These are phyloP conservation scores for Diadumene lineata DNA, from an alignment of 92 coral and sea anemone genomes.

Conservation along the genomic window DNA sequence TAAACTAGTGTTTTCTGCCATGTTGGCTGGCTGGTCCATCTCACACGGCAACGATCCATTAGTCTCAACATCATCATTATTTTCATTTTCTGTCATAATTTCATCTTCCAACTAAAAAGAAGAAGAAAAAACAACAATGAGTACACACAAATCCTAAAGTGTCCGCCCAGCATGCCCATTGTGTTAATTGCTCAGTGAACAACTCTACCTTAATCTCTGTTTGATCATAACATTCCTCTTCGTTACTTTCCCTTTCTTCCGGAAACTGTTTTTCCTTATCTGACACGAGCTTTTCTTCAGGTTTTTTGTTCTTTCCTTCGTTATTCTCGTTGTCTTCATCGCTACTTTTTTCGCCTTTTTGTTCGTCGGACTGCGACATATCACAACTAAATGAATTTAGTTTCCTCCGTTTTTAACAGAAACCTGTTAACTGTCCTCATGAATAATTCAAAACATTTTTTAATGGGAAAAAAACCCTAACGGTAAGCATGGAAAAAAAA, in stretches of 20 bases:
- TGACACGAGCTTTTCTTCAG: not conserved
- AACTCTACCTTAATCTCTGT: not conserved
- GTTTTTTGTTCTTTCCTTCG: not conserved
- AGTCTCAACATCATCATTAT: not conserved
- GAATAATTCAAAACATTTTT: too few relatives aligned
- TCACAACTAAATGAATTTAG: not conserved
- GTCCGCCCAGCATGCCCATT: too few relatives aligned
- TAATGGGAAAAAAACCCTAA: too few relatives aligned
- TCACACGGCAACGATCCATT: not conserved
- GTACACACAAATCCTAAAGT: too few relatives aligned
- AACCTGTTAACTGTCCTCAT: too few relatives aligned
- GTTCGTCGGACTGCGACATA: constrained; percentile 2
- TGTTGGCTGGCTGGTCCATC: not conserved
- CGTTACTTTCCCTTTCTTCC: not conserved
- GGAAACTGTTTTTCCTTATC: not conserved
- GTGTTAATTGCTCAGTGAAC: not conserved
- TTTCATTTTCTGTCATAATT: too few relatives aligned
- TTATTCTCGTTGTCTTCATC: not conserved
- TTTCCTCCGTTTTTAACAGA: too few relatives aligned
- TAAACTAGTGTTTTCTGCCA: not conserved
- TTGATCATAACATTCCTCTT: not conserved
- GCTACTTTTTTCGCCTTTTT: not conserved
- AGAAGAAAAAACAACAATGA: too few relatives aligned
- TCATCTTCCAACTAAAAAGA: not conserved
- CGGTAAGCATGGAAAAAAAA: too few relatives aligned